phyloP scores from a whole-genome alignment of 2,113 vertebrate genomes.

The Osmerus eperlanus region DNA sequence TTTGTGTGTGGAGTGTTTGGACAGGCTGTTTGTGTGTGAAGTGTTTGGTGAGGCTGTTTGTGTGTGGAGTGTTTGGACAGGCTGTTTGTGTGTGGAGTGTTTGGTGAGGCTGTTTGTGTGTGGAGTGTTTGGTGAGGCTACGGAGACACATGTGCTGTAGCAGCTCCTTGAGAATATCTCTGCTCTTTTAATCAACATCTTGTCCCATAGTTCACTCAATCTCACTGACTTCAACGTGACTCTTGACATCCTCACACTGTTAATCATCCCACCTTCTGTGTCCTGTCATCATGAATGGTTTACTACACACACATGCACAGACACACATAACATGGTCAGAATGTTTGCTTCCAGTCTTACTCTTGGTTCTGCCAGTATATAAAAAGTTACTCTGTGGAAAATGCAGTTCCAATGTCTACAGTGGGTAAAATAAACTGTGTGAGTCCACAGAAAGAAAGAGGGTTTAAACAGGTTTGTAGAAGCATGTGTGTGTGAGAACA shows the following conservation, averaged over 20 bases:
- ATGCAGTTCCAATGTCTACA: background rate
- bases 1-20: no score
- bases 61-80: no score
- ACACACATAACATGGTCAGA: background rate
- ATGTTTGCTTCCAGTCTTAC: background rate
- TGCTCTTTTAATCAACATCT: background rate
- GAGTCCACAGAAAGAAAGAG: background rate
- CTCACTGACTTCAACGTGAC: background rate
- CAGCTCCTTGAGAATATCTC: no score
- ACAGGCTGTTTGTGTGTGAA: no score
- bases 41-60: no score
- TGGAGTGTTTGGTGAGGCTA: no score
- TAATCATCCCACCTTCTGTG: conserved; percentile 34
- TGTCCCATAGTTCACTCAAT: background rate
- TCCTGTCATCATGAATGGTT: conserved; percentile 45
- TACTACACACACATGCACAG: conserved; percentile 15
- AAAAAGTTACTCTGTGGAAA: no score
- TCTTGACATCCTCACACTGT: conserved; percentile 6
- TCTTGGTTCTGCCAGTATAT: no score
- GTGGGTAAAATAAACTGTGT: background rate
- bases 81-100: no score
- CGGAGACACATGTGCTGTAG: no score
- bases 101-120: no score
- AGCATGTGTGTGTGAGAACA: background rate
- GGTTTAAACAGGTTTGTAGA: background rate